Percentiles rank a stretch among this genome's conserved stretches.
phyloP scores from a whole-genome alignment of 2,888 invertebrate genomes.

The Ischnura elegans region DNA sequence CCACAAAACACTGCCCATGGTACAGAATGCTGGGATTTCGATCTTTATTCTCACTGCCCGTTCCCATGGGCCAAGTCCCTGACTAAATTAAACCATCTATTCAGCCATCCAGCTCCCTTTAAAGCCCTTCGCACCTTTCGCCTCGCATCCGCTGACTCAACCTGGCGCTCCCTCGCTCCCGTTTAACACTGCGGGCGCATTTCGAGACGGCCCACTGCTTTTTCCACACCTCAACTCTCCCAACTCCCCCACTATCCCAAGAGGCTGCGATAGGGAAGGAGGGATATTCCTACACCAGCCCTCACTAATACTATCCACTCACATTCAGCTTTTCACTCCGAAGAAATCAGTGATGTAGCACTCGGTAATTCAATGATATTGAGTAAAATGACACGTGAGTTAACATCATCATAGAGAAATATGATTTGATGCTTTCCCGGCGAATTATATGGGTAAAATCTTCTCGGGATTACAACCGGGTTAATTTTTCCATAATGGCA shows the following conservation, averaged over 20 bases:
- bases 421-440: too few species aligned
- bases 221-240: background rate
- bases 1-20: too few species aligned
- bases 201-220: background rate
- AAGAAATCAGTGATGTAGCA: too few species aligned
- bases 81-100: background rate
- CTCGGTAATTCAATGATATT: too few species aligned
- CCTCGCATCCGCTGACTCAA: background rate
- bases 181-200: background rate
- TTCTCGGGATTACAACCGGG: too few species aligned
- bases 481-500: too few species aligned
- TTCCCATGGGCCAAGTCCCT: background rate
- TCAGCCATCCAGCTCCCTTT: background rate
- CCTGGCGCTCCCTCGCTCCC: background rate
- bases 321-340: too few species aligned
- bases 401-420: too few species aligned
- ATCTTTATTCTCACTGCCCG: background rate
- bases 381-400: too few species aligned
- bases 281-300: background rate
- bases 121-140: background rate
- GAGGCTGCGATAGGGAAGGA: background rate
- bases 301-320: background rate
- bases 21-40: too few species aligned
- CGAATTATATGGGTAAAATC: too few species aligned
- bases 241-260: background rate